Percentiles rank a stretch among this genome's conserved stretches.
These are phyloP conservation scores for Pantherophis vulpinus DNA, from an alignment of 2,797 vertebrate genomes.

Conservation along the genomic window DNA sequence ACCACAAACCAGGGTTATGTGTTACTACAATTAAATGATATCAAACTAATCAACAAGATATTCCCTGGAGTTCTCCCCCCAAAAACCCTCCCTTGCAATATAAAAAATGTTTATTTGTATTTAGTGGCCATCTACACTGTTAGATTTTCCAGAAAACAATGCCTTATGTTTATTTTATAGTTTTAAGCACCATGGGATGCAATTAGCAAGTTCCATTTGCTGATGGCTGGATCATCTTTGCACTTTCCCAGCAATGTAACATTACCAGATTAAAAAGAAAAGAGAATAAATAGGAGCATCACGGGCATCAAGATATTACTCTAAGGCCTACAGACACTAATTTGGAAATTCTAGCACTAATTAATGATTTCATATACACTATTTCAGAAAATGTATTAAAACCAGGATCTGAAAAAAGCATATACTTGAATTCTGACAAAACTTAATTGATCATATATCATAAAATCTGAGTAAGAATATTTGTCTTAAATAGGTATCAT, in stretches of 20 bases:
- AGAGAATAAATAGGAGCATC: background rate
- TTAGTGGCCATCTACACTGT: background rate
- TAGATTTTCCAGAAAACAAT: background rate
- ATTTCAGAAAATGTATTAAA: background rate
- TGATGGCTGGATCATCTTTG: background rate
- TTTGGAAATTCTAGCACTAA: background rate
- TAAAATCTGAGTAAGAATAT: slow-evolving; percentile 4
- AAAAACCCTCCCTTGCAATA: background rate
- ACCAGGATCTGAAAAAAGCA: background rate
- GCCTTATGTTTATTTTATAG: background rate
- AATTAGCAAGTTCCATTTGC: background rate
- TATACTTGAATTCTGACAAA: background rate
- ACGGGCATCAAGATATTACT: background rate
- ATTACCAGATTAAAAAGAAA: background rate
- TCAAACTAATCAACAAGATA: background rate
- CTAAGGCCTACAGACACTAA: background rate
- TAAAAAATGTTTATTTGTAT: background rate
- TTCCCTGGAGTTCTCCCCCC: background rate
- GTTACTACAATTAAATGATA: background rate
- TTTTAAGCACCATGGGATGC: background rate
- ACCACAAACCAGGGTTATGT: background rate
- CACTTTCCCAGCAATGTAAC: background rate
- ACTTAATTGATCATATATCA: background rate
- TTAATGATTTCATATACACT: background rate
- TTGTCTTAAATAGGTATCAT: slow-evolving; percentile 29